Evolutionary conservation across 2,888 invertebrate species (phyloP).

Genomic region (Choristoneura rosaceana): DNA sequence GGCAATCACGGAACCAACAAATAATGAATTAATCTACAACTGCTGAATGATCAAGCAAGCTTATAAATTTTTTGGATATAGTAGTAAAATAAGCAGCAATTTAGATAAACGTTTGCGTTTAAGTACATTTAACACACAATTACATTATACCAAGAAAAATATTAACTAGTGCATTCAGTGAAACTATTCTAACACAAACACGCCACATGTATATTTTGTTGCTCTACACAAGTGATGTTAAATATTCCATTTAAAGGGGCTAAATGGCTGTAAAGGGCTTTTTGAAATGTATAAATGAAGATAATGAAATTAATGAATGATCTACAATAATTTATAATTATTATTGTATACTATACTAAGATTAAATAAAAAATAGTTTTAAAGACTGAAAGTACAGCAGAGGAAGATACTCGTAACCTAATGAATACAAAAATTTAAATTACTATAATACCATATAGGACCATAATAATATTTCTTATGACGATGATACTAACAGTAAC

Average conservation of each 20-base stretch:
- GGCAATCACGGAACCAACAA: background rate
- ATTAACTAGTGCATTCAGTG: background rate
- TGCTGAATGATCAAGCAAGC: too few relatives aligned
- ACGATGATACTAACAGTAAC: background rate
- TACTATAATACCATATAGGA: too few relatives aligned
- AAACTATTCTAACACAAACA: background rate
- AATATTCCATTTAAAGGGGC: constrained; percentile 37
- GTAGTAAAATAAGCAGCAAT: background rate
- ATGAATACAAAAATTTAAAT: too few relatives aligned
- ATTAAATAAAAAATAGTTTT: background rate
- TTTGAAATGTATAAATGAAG: background rate
- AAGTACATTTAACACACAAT: background rate
- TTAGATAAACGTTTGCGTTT: background rate
- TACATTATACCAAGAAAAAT: background rate
- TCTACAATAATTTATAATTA: too few relatives aligned
- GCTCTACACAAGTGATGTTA: constrained; percentile 63
- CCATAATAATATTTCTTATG: background rate
- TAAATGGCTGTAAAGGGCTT: background rate
- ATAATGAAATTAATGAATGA: background rate
- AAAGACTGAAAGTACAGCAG: background rate
- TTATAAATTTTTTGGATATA: too few relatives aligned
- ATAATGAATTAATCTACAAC: background rate
- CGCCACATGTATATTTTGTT: constrained; percentile 15
- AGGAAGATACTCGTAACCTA: background rate
- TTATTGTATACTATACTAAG: too few relatives aligned